Evolutionary conservation across 2,797 vertebrate species (phyloP).

Genomic region (Columba guinea): DNA sequence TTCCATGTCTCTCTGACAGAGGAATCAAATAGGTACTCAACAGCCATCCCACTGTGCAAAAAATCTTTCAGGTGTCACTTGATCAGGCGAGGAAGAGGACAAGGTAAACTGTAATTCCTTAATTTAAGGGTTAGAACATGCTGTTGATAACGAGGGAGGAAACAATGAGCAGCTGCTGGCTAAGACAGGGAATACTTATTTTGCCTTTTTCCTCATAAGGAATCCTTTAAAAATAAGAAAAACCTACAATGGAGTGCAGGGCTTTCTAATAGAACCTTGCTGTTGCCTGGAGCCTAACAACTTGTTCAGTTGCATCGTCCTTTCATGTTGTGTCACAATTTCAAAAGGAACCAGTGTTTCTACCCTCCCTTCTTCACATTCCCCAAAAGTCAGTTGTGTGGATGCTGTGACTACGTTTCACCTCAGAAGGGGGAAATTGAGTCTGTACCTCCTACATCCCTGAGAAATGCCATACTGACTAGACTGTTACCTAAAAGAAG

Average conservation of each 20-base stretch:
- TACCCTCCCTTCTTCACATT: neutral
- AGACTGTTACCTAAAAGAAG: neutral
- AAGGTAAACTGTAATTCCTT: neutral
- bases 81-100: neutral
- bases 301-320: neutral
- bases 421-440: neutral
- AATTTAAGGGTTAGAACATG: neutral
- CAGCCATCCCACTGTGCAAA: neutral
- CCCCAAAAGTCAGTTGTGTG: neutral
- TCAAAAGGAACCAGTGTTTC: conserved; percentile 1
- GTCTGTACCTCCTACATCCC: neutral
- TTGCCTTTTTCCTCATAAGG: neutral
- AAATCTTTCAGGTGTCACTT: neutral
- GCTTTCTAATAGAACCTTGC: neutral
- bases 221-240: neutral
- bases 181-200: neutral
- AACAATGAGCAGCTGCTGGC: neutral
- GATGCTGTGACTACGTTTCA: neutral
- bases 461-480: neutral
- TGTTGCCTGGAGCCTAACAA: neutral
- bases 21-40: neutral
- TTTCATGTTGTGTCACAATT: neutral
- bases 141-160: neutral
- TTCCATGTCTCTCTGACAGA: neutral
- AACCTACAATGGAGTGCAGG: neutral